phyloP scores from a whole-genome alignment of 2,797 vertebrate genomes.

The Dromococcyx pavoninus region DNA sequence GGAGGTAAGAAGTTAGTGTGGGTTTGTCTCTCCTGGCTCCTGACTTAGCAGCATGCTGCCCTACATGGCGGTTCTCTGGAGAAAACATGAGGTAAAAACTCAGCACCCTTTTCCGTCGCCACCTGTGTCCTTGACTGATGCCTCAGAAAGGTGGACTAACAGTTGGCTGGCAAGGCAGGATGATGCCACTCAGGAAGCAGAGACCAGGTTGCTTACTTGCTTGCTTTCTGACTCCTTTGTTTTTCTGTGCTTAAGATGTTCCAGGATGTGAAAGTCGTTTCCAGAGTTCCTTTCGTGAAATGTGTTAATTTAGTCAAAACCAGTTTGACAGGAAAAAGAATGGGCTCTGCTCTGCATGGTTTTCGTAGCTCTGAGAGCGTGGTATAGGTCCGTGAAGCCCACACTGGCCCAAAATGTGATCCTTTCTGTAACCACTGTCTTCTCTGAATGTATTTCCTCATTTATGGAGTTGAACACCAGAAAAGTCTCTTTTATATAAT shows the following conservation, averaged over 20 bases:
- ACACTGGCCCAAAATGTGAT: not conserved
- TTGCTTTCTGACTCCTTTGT: not conserved
- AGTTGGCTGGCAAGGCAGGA: not conserved
- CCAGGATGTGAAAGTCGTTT: not conserved
- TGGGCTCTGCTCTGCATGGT: not conserved
- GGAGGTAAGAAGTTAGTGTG: not conserved
- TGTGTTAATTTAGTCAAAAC: not conserved
- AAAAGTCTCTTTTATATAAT: not conserved
- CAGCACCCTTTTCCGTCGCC: not conserved
- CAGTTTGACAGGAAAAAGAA: not conserved
- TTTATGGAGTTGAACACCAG: not conserved
- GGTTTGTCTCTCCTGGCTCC: not conserved
- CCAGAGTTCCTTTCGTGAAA: not conserved
- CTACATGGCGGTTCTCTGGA: not conserved
- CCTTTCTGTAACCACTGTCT: not conserved
- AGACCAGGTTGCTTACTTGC: not conserved
- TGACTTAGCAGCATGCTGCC: not conserved
- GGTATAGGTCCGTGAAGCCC: not conserved
- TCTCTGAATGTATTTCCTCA: not conserved
- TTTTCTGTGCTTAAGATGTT: not conserved
- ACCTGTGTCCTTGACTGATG: not conserved
- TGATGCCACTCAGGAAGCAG: not conserved
- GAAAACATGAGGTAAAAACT: not conserved
- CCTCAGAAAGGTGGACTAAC: not conserved
- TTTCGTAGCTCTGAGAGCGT: not conserved